A percentile compares a stretch with the other conserved stretches of the same genome.
Evolutionary conservation across 2,888 invertebrate species (phyloP).

Genomic region (Chymomyza caudatula): DNA sequence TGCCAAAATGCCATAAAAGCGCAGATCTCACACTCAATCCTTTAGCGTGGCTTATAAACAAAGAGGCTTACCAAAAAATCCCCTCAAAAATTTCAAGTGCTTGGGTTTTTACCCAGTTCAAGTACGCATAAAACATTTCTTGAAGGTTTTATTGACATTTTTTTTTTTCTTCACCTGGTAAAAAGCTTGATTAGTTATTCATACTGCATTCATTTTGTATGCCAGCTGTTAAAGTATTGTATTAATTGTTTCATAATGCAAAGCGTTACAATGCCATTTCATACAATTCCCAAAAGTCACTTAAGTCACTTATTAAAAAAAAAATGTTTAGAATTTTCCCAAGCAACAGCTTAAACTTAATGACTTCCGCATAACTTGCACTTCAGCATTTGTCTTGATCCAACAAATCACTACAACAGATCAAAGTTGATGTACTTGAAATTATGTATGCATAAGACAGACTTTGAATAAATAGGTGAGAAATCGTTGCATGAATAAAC

Average conservation of each 20-base stretch:
- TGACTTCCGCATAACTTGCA: conserved; percentile 32
- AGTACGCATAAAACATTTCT: not conserved
- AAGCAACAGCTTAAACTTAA: conserved; percentile 12
- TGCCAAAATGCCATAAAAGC: too few relatives aligned
- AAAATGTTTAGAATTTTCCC: conserved; percentile 38
- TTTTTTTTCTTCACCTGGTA: too few relatives aligned
- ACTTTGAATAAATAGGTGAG: not conserved
- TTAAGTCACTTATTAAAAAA: conserved; percentile 9
- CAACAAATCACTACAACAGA: not conserved
- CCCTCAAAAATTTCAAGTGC: not conserved
- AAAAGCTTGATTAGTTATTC: not conserved
- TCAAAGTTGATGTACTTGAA: conserved; percentile 51
- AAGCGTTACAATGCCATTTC: not conserved
- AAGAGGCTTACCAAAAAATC: not conserved
- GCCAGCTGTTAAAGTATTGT: not conserved
- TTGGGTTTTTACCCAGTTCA: not conserved
- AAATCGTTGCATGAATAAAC: not conserved
- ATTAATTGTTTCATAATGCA: not conserved
- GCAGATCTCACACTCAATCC: too few relatives aligned
- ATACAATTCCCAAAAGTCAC: conserved; percentile 22
- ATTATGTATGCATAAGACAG: conserved; percentile 43
- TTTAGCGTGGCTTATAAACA: not conserved
- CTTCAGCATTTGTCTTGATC: not conserved
- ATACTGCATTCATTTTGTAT: not conserved
- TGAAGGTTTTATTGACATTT: not conserved